Conservation (phyloP, 2,797 vertebrate species). For the Forpus xanthops region DNA sequence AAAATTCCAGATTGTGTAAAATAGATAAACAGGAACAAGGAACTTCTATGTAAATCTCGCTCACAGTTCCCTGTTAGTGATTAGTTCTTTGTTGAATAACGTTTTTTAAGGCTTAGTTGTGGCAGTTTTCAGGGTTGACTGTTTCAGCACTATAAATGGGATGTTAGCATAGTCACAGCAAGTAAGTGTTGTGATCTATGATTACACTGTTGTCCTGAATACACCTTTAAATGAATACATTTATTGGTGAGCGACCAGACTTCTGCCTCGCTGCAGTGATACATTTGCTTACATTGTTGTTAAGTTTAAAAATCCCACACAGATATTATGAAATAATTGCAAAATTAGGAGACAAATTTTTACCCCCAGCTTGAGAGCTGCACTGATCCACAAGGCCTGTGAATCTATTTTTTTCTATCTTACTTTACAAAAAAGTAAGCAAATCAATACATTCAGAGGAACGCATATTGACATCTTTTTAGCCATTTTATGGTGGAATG, state of each 20-base stretch:
- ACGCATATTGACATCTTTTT: background rate
- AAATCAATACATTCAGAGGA: background rate
- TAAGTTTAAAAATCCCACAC: background rate
- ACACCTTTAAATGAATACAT: background rate
- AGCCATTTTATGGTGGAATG: background rate
- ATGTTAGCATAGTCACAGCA: background rate
- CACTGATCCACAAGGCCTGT: background rate
- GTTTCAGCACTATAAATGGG: background rate
- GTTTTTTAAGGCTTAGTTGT: background rate
- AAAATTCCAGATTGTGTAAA: background rate
- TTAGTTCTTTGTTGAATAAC: background rate
- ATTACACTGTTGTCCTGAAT: background rate
- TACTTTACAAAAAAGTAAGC: background rate
- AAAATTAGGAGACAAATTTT: background rate
- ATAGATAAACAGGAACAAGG: background rate
- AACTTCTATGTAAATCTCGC: background rate
- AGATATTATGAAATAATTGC: background rate
- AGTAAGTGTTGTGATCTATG: background rate
- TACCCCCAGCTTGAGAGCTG: background rate
- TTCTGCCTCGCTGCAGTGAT: background rate
- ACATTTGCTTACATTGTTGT: rapidly evolving
- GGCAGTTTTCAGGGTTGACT: background rate
- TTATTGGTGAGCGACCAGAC: background rate
- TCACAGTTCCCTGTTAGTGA: background rate
- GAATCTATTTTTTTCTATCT: background rate